A percentile compares a stretch with the other conserved stretches of the same genome.
Conservation (phyloP, 2,113 vertebrate genomes). For the Pica pica region DNA sequence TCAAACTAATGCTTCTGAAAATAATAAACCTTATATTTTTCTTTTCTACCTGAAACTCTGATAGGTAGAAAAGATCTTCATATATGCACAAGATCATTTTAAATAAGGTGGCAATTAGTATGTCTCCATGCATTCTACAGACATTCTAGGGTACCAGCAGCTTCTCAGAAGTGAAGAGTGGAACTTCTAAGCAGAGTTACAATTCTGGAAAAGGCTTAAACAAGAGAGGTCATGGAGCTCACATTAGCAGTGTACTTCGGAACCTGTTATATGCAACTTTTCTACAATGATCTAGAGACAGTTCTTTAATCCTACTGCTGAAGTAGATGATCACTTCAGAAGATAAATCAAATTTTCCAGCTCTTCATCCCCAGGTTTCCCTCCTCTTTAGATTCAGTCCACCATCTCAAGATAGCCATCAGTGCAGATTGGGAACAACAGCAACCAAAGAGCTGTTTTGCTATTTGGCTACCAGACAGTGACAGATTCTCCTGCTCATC, state of each 20-base stretch:
- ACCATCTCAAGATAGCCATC: not conserved
- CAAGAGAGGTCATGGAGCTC: not conserved
- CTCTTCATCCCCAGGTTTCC: not conserved
- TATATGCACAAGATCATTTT: not conserved
- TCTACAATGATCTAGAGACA: not conserved
- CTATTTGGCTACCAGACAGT: not conserved
- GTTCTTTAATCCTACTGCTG: not conserved
- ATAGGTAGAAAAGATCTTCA: not conserved
- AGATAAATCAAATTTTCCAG: not conserved
- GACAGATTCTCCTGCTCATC: not conserved
- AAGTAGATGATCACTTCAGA: not conserved
- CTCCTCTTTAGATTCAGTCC: not conserved
- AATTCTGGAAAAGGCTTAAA: not conserved
- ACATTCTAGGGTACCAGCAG: not conserved
- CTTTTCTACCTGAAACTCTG: not conserved
- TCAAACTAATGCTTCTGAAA: not conserved
- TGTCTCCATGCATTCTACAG: not conserved
- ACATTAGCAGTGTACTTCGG: not conserved
- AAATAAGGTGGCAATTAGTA: not conserved
- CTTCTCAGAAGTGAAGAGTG: not conserved
- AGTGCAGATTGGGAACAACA: not conserved
- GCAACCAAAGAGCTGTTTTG: not conserved
- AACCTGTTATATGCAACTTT: not conserved
- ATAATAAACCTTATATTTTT: not conserved
- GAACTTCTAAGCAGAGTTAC: not conserved